Evolutionary conservation across 1,140 invertebrate genomes (phyloP), one percentile per base, ranked within the genome.

Genomic region (Micrasema longulum): DNA sequence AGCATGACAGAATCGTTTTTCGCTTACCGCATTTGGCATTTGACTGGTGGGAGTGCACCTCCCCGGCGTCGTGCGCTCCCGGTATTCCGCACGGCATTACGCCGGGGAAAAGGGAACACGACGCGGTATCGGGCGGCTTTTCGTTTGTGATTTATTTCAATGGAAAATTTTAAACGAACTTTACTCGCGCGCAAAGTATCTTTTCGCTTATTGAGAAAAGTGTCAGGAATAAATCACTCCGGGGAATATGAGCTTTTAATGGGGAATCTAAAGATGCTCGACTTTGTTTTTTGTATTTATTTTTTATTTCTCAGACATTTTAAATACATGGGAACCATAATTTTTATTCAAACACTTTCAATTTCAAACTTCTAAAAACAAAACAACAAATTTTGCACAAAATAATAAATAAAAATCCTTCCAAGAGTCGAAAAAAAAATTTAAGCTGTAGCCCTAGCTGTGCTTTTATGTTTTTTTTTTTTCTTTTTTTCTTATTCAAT

Each of bases 61-160:
- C 35, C 62, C 70, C 31, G 20, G n/a, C 26, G 16, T 16, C 16
- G 36, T 14, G 60, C 23, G 69, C 43, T 48, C 60, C 52, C 60
- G 47, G 68, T 65, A 65, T 67, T 62, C 43, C 43, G 50, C n/a
- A 23, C 31, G n/a, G n/a, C n/a, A n/a, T n/a, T n/a, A 26, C 31
- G 0, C 14, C 12, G 63, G 23, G 38, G 60, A 63, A 69, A 50
- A 73, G 69, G 41, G 65, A 73, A 31, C 48, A 1, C 35, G 16
- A 23, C 66, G 36, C 65, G 31, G 20, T 16, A 16, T 36, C 12
- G 7, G 50, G 14, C 31, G 31, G 65, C 65, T 67, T 20, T 50
- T 67, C 48, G 50, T 26, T 43, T 74, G 72, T 74, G 72, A 74
- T 74, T 74, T 74, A 74, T 74, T 74, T 63, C 62, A 57, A 64